Conservation (phyloP, 37 sponge, comb jelly and placozoan species). For the Cladorhizidae sp. region DNA sequence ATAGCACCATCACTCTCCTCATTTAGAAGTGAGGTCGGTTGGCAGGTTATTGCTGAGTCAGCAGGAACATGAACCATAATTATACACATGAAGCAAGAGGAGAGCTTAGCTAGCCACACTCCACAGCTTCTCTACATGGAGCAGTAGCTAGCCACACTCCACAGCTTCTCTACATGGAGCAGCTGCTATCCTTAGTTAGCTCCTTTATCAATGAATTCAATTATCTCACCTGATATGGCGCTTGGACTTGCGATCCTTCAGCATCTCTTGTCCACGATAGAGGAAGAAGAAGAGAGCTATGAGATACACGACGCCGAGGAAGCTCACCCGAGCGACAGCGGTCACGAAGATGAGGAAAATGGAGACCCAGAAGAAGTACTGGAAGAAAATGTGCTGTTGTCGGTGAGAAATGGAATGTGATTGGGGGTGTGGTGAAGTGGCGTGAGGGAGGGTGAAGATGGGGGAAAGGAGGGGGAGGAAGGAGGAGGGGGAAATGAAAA, state of each 20-base stretch:
- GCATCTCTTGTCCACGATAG: slow-evolving; percentile 60
- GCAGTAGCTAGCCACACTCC: too few species aligned
- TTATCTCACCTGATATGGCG: not conserved
- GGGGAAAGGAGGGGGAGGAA: not conserved
- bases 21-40: too few species aligned
- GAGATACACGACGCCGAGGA: slow-evolving; percentile 76
- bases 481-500: not conserved
- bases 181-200: too few species aligned
- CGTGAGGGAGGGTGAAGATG: not conserved
- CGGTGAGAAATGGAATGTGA: not conserved
- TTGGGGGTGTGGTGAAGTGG: not conserved
- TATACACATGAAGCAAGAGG: too few species aligned
- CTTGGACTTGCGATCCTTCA: slow-evolving; percentile 12
- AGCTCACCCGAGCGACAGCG: slow-evolving; percentile 57
- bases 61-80: too few species aligned
- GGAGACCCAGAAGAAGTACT: slow-evolving; percentile 77
- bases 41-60: too few species aligned
- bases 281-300: slow-evolving; percentile 58
- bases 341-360: slow-evolving; percentile 76
- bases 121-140: too few species aligned
- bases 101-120: too few species aligned
- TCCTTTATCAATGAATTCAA: too few species aligned
- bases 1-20: too few species aligned
- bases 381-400: slow-evolving; percentile 52
- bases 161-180: too few species aligned